Conservation (phyloP, 1,140 invertebrate species). For the Zaprionus camerounensis region DNA sequence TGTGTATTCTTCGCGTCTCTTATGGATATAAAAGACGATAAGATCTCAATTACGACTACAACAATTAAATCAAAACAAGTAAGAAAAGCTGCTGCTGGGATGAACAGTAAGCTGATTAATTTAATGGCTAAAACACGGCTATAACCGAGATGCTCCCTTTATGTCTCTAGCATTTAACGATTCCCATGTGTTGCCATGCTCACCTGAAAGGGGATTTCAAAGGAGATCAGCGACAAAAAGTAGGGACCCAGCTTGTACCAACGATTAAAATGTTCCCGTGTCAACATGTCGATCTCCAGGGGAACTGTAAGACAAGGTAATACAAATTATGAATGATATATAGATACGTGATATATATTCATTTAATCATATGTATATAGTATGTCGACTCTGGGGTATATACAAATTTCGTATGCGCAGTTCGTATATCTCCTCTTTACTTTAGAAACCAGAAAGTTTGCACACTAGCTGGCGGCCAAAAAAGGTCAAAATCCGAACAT, state of each 20-base stretch:
- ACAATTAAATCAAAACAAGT: neutral
- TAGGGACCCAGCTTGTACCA: slow-evolving; percentile 97
- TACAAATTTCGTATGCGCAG: neutral
- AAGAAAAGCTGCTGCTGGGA: neutral
- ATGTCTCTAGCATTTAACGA: neutral
- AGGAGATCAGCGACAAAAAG: slow-evolving; percentile 93
- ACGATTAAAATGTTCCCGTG: slow-evolving; percentile 95
- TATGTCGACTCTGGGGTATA: neutral
- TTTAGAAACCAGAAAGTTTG: neutral
- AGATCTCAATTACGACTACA: neutral
- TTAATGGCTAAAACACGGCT: neutral
- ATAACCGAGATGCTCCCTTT: neutral
- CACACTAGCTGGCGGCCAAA: neutral
- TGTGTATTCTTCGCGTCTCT: neutral
- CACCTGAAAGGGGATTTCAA: slow-evolving; percentile 98
- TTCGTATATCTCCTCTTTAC: neutral
- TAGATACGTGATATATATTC: neutral
- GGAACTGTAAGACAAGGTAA: slow-evolving; percentile 89
- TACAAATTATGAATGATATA: neutral
- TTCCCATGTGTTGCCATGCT: slow-evolving; percentile 44
- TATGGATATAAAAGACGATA: neutral
- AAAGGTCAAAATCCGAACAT: slow-evolving; percentile 2
- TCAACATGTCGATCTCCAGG: slow-evolving; percentile 92
- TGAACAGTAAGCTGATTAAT: neutral
- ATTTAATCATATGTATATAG: neutral